These are phyloP conservation scores for Typhlomys cinereus DNA, from an alignment of 2,113 vertebrate species.

Conservation along the genomic window DNA sequence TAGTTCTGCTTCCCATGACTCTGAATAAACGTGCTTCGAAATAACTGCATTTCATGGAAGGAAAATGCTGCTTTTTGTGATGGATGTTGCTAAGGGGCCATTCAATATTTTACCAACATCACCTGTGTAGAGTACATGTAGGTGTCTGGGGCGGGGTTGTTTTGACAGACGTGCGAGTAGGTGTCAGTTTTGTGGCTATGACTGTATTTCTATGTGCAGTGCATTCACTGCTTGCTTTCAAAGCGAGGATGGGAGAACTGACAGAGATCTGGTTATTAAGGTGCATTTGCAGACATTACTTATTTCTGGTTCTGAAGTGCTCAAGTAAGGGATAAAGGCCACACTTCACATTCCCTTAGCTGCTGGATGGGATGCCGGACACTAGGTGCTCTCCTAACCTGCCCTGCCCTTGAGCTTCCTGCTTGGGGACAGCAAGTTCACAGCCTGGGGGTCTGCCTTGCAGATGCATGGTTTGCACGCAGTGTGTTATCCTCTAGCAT, in stretches of 20 bases:
- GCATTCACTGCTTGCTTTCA: background rate
- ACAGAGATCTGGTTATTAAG: conserved; percentile 53
- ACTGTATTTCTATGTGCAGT: background rate
- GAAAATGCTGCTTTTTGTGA: background rate
- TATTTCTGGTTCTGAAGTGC: background rate
- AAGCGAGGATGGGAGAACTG: background rate
- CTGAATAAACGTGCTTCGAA: background rate
- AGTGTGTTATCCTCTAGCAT: background rate
- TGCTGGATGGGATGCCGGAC: conserved; percentile 13
- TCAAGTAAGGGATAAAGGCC: conserved; percentile 25
- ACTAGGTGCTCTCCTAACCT: background rate
- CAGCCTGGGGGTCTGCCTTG: background rate
- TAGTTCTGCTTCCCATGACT: conserved; percentile 5
- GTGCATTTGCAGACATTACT: conserved; percentile 15
- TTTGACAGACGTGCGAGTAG: conserved; percentile 9
- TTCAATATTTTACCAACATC: conserved; percentile 12
- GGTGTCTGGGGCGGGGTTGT: background rate
- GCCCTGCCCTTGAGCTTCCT: background rate
- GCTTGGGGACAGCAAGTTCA: conserved; percentile 45
- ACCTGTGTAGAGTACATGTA: background rate
- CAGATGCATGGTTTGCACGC: conserved; percentile 59
- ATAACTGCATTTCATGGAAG: background rate
- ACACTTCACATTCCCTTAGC: conserved; percentile 22
- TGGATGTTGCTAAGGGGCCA: conserved; percentile 38
- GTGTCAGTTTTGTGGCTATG: conserved; percentile 40